A percentile compares a stretch with the other conserved stretches of the same genome.
These are phyloP conservation scores for Rhabdomys dilectus DNA, from an alignment of 2,113 vertebrate species.

Conservation along the genomic window DNA sequence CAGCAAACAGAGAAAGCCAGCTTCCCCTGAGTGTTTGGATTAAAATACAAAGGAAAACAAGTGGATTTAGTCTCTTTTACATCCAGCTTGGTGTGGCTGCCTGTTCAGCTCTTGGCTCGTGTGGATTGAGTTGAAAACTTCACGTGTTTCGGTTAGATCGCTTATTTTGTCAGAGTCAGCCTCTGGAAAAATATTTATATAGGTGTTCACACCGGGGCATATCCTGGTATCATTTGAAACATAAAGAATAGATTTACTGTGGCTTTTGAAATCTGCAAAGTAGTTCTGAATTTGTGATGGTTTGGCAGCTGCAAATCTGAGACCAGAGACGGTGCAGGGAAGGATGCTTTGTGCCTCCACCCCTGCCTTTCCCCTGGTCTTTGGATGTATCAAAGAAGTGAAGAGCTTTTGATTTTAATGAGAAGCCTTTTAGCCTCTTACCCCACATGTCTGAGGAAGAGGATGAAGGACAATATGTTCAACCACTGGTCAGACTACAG, in stretches of 20 bases:
- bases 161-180: conserved; percentile 45
- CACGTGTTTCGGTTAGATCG: conserved; percentile 54
- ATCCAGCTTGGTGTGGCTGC: conserved; percentile 51
- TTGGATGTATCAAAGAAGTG: background rate
- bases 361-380: background rate
- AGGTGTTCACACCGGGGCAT: conserved; percentile 11
- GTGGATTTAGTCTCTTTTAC: conserved; percentile 60
- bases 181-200: conserved; percentile 61
- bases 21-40: conserved; percentile 58
- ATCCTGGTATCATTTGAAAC: conserved; percentile 33
- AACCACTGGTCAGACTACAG: background rate
- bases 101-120: conserved; percentile 43
- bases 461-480: background rate
- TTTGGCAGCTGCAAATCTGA: conserved; percentile 37
- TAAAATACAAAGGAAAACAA: conserved; percentile 71
- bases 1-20: conserved; percentile 70
- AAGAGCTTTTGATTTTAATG: conserved; percentile 39
- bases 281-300: conserved; percentile 45
- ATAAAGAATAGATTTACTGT: background rate
- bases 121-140: conserved; percentile 50
- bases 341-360: background rate
- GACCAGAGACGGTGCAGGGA: background rate
- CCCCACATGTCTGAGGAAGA: background rate
- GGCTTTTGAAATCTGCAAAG: conserved; percentile 24
- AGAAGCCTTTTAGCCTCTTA: background rate